Evolutionary conservation across 92 coral and sea anemone genomes (phyloP).

Genomic region (Micromussa lordhowensis): DNA sequence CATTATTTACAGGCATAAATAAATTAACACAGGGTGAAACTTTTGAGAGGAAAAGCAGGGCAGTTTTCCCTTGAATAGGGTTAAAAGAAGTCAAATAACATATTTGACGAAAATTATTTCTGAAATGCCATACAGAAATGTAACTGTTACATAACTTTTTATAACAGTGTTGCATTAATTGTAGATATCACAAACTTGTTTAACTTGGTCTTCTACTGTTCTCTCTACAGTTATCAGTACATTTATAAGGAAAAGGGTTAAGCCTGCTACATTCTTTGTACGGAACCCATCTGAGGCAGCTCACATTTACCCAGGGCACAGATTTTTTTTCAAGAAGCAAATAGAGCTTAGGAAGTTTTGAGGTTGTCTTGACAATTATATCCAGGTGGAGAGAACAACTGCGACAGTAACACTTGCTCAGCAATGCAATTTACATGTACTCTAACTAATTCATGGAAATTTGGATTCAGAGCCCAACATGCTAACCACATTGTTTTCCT

Average conservation of each 20-base stretch:
- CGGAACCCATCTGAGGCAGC: not conserved
- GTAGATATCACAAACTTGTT: not conserved
- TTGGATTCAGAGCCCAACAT: not conserved
- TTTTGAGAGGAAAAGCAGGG: not conserved
- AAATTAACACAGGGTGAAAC: not conserved
- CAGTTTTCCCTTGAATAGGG: not conserved
- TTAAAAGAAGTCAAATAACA: not conserved
- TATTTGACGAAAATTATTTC: not conserved
- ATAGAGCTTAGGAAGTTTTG: not conserved
- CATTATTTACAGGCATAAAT: not conserved
- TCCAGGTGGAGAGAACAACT: not conserved
- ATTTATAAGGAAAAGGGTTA: not conserved
- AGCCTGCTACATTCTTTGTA: not conserved
- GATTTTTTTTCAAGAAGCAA: not conserved
- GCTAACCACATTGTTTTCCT: not conserved
- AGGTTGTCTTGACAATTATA: not conserved
- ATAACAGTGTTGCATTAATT: too few relatives aligned
- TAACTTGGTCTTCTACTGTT: not conserved
- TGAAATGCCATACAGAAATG: too few relatives aligned
- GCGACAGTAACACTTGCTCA: not conserved
- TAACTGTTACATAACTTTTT: too few relatives aligned
- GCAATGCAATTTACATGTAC: not conserved
- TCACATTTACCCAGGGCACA: too few relatives aligned
- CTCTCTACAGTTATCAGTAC: not conserved
- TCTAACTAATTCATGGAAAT: not conserved